Evolutionary conservation across 2,888 invertebrate species (phyloP).

Genomic region (Hetaerina titia): DNA sequence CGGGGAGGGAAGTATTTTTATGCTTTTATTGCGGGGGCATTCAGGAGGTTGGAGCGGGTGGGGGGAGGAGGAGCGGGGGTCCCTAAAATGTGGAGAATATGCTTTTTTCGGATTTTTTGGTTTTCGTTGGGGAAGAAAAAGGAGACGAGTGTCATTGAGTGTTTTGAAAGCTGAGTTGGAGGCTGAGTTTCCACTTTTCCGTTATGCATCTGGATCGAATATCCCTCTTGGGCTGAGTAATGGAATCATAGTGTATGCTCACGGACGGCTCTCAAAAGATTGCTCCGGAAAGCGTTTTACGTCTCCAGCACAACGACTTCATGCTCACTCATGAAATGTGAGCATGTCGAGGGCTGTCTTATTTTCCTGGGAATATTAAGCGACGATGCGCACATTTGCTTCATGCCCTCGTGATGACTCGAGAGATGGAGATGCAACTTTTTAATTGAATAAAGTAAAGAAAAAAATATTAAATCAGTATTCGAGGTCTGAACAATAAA

Average conservation of each 20-base stretch:
- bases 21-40: background rate
- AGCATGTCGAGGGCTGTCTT: too few relatives aligned
- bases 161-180: background rate
- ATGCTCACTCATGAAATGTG: too few relatives aligned
- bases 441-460: background rate
- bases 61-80: background rate
- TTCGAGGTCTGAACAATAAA: too few relatives aligned
- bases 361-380: too few relatives aligned
- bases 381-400: background rate
- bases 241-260: too few relatives aligned
- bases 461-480: too few relatives aligned
- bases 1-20: background rate
- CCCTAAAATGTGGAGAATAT: background rate
- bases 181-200: background rate
- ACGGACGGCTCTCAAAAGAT: too few relatives aligned
- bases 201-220: too few relatives aligned
- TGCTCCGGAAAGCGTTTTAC: too few relatives aligned
- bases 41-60: background rate
- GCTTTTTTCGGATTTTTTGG: background rate
- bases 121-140: background rate
- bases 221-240: too few relatives aligned
- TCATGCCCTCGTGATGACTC: background rate
- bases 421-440: background rate
- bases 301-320: too few relatives aligned
- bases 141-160: background rate